These are phyloP conservation scores for Lepisosteus osseus DNA, from an alignment of 2,113 vertebrate species.

Conservation along the genomic window DNA sequence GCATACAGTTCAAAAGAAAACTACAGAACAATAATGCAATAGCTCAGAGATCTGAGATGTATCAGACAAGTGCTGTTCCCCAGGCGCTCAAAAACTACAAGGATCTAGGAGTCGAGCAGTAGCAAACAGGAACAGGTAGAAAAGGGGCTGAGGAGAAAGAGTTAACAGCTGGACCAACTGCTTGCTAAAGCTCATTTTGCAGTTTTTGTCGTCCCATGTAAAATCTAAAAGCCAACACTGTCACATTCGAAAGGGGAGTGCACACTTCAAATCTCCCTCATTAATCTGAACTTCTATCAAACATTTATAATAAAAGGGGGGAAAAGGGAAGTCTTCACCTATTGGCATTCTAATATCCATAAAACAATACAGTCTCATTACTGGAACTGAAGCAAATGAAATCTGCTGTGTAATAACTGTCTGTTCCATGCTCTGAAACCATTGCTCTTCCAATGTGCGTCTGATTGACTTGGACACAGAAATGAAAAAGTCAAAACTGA, in stretches of 20 bases:
- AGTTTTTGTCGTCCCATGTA: too few relatives aligned
- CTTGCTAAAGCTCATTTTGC: too few relatives aligned
- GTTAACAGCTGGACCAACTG: too few relatives aligned
- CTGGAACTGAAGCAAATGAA: constrained; percentile 55
- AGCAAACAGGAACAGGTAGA: too few relatives aligned
- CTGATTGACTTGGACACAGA: constrained; percentile 73
- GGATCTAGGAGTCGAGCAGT: too few relatives aligned
- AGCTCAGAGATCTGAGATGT: too few relatives aligned
- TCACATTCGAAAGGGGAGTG: background rate
- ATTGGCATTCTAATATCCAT: constrained; percentile 58
- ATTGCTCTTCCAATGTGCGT: constrained; percentile 34
- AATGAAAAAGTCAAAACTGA: constrained; percentile 75
- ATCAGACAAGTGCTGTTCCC: too few relatives aligned
- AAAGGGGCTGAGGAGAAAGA: too few relatives aligned
- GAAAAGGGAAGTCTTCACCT: constrained; percentile 41
- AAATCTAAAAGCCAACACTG: background rate
- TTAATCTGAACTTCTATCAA: constrained; percentile 34
- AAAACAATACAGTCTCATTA: constrained; percentile 64
- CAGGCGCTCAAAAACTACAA: too few relatives aligned
- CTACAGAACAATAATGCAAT: too few relatives aligned
- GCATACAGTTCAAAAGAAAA: too few relatives aligned
- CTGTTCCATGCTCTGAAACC: constrained; percentile 24
- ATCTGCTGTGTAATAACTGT: constrained; percentile 53
- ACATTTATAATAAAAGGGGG: constrained; percentile 8
- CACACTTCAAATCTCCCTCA: constrained; percentile 21